Conservation (phyloP, 2,888 invertebrate genomes). For the Petrophora chlorosata region DNA sequence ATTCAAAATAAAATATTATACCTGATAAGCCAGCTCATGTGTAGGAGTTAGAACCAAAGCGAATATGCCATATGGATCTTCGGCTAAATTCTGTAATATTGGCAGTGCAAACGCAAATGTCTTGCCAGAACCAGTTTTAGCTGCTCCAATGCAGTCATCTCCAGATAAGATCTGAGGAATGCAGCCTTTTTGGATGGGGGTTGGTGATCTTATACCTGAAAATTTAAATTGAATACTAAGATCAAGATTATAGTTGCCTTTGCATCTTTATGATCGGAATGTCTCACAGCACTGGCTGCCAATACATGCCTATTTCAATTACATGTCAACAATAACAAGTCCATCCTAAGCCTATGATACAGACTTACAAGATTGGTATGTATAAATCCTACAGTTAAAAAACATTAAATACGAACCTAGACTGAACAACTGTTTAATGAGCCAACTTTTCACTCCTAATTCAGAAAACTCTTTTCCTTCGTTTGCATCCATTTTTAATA, state of each 20-base stretch:
- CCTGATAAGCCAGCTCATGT: conserved; percentile 94
- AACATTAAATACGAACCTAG: conserved; percentile 79
- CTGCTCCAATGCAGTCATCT: conserved; percentile 96
- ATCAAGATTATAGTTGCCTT: no score
- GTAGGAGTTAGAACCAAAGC: conserved; percentile 98
- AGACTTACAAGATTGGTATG: neutral
- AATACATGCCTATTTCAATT: no score
- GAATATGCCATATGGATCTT: conserved; percentile 98
- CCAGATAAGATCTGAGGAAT: conserved; percentile 91
- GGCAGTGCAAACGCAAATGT: conserved; percentile 98
- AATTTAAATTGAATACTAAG: no score
- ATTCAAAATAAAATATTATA: conserved; percentile 45
- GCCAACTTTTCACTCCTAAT: conserved; percentile 88
- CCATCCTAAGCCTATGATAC: neutral
- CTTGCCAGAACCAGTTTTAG: conserved; percentile 99
- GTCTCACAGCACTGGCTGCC: no score
- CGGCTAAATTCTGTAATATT: conserved; percentile 94
- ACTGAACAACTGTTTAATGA: conserved; percentile 87
- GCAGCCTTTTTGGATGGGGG: conserved; percentile 92
- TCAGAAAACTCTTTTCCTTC: conserved; percentile 81
- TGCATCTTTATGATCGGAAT: no score
- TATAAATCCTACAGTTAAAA: conserved; percentile 6
- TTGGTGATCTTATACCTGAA: conserved; percentile 89
- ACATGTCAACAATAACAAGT: no score
- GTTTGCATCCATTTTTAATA: conserved; percentile 60